Evolutionary conservation across 2,888 invertebrate genomes (phyloP).

Genomic region (Fissipunctia ypsillon): DNA sequence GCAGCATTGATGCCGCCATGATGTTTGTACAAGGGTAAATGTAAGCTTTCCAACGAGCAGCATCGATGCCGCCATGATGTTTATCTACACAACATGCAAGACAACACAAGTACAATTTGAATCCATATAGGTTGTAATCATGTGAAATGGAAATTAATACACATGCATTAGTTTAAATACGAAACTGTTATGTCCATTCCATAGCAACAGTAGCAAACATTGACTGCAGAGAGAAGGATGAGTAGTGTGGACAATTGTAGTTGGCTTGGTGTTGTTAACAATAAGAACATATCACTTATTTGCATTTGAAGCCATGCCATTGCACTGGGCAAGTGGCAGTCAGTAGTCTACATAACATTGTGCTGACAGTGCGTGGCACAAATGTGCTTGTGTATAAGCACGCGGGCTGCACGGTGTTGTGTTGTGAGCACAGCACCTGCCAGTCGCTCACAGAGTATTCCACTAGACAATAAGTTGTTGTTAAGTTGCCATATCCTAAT

Average conservation of each 20-base stretch:
- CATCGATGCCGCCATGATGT: background rate
- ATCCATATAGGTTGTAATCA: constrained; percentile 3
- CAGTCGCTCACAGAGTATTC: constrained; percentile 80
- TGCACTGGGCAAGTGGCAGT: constrained; percentile 43
- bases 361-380: constrained; percentile 19
- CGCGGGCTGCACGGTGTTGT: constrained; percentile 5
- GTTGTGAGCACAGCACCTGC: constrained; percentile 32
- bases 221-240: background rate
- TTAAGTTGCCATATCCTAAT: constrained; percentile 90
- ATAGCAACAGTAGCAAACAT: constrained; percentile 6
- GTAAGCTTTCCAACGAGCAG: constrained; percentile 10
- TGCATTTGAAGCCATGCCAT: constrained; percentile 36
- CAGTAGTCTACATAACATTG: constrained; percentile 22
- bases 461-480: constrained; percentile 90
- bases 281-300: constrained; percentile 41
- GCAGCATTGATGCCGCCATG: no score
- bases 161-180: background rate
- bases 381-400: constrained; percentile 2
- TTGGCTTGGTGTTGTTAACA: constrained; percentile 27
- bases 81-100: constrained; percentile 11
- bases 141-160: background rate
- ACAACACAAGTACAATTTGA: constrained; percentile 26
- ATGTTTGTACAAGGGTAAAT: no score
- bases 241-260: constrained; percentile 2
- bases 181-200: constrained; percentile 10